Conservation (phyloP, 2,888 invertebrate species). For the Latrodectus hesperus region DNA sequence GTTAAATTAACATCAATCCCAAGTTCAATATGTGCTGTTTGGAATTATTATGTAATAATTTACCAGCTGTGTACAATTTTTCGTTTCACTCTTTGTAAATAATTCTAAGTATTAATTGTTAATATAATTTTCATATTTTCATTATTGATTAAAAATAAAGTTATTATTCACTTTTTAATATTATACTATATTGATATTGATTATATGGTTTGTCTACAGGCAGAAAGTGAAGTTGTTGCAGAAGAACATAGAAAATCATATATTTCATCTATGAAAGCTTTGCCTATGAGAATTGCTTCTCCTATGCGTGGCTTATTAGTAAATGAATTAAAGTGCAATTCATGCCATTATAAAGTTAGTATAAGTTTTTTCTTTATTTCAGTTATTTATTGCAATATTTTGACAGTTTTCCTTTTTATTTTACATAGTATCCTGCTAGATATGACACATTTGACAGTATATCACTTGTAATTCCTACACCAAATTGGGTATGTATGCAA, state of each 20-base stretch:
- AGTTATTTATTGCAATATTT: not conserved
- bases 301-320: conserved; percentile 86
- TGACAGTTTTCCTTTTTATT: conserved; percentile 30
- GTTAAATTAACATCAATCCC: too few relatives aligned
- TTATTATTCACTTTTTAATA: not conserved
- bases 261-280: conserved; percentile 34
- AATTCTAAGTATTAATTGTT: too few relatives aligned
- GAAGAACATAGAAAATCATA: conserved; percentile 23
- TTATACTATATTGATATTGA: not conserved
- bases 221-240: not conserved
- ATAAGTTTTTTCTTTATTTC: not conserved
- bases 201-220: conserved; percentile 1
- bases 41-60: too few relatives aligned
- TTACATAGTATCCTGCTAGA: conserved; percentile 85
- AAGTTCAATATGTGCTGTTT: too few relatives aligned
- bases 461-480: conserved; percentile 85
- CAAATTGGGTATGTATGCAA: conserved; percentile 49
- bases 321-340: conserved; percentile 84
- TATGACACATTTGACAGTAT: conserved; percentile 94
- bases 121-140: not conserved
- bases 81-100: too few relatives aligned
- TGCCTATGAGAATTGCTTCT: conserved; percentile 73
- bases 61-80: too few relatives aligned
- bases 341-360: conserved; percentile 82
- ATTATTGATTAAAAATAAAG: not conserved